These are phyloP conservation scores for Drosophila navojoa DNA, from an alignment of 1,140 invertebrate genomes.

Conservation along the genomic window DNA sequence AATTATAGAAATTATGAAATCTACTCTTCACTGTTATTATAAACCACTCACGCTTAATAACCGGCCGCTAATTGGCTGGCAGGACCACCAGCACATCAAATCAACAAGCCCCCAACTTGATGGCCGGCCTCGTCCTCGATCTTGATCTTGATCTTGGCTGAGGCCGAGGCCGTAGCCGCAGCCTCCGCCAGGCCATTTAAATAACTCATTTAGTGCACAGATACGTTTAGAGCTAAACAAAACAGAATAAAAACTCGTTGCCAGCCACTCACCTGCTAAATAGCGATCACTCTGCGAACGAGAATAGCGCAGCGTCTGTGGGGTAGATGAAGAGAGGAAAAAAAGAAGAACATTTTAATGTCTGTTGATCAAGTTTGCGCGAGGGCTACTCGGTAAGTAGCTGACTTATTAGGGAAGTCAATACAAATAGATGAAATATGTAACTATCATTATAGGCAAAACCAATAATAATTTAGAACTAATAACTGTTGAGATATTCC, in stretches of 20 bases:
- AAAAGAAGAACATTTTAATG: conserved; percentile 56
- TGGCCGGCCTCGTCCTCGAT: conserved; percentile 15
- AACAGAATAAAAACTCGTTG: conserved; percentile 49
- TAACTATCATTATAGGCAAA: too few species aligned
- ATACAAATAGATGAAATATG: too few species aligned
- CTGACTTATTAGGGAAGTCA: too few species aligned
- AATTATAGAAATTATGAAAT: conserved; percentile 76
- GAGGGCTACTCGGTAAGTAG: conserved; percentile 39
- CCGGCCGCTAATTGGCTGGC: conserved; percentile 76
- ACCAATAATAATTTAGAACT: too few species aligned
- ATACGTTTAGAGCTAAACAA: conserved; percentile 32
- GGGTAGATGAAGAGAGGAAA: conserved; percentile 29
- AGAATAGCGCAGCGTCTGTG: conserved; percentile 83
- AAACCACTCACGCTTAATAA: conserved; percentile 81
- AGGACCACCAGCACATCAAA: conserved; percentile 76
- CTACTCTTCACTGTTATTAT: conserved; percentile 65
- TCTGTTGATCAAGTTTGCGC: conserved; percentile 57
- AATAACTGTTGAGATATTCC: too few species aligned
- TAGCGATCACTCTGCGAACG: conserved; percentile 85
- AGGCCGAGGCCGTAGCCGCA: conserved; percentile 12
- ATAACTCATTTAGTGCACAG: conserved; percentile 76
- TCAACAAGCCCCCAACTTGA: conserved; percentile 36
- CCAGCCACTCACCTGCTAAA: conserved; percentile 85
- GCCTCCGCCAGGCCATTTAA: conserved; percentile 60
- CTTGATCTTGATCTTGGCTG: conserved; percentile 13